phyloP scores from a whole-genome alignment of 2,797 vertebrate genomes.

The Acanthopagrus latus region DNA sequence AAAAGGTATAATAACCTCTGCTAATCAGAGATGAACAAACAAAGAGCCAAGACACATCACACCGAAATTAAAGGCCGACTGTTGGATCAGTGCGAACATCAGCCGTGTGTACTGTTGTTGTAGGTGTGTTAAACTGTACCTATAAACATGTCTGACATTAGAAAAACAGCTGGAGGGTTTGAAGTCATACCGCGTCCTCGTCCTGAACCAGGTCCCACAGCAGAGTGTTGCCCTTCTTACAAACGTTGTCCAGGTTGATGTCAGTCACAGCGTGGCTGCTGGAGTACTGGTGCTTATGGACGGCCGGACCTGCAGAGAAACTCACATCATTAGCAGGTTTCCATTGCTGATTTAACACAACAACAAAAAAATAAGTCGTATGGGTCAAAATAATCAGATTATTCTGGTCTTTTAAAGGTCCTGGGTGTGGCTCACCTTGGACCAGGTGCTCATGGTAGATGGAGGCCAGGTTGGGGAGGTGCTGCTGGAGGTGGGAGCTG shows the following conservation, averaged over 20 bases:
- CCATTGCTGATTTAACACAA: not conserved
- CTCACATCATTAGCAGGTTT: not conserved
- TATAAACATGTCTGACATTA: not conserved
- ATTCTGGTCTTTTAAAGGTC: not conserved
- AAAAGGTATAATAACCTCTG: not conserved
- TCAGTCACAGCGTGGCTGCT: constrained; percentile 94
- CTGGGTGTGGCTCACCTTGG: constrained; percentile 87
- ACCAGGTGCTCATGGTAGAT: constrained; percentile 98
- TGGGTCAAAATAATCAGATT: not conserved
- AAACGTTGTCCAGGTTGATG: constrained; percentile 99
- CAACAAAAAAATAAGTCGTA: not conserved
- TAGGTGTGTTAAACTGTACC: not conserved
- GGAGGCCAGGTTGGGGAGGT: constrained; percentile 97
- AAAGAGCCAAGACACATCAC: too few relatives aligned
- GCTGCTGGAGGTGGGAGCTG: constrained; percentile 97
- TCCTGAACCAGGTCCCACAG: constrained; percentile 99
- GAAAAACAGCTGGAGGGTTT: not conserved
- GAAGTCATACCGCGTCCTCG: constrained; percentile 92
- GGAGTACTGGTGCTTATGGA: constrained; percentile 97
- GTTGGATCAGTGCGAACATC: too few relatives aligned
- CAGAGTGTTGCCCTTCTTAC: constrained; percentile 98
- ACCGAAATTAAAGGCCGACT: too few relatives aligned
- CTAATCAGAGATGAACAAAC: not conserved
- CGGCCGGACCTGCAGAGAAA: constrained; percentile 88
- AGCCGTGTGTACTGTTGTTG: too few relatives aligned